Evolutionary conservation across 2,113 vertebrate species (phyloP).

Genomic region (Hypocryptadius cinnamomeus): DNA sequence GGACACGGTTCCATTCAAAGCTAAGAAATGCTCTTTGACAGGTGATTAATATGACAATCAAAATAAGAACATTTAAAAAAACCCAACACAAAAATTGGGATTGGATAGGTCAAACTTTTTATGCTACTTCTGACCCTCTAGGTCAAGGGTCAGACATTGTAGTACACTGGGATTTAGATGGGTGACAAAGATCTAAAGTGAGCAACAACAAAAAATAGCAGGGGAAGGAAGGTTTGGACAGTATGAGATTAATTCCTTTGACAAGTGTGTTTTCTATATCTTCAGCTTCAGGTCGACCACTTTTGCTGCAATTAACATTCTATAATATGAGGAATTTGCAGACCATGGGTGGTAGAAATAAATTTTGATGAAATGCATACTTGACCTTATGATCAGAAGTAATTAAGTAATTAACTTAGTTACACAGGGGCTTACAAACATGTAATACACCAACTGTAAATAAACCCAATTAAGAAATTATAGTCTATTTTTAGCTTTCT

Average conservation of each 20-base stretch:
- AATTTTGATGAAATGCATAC: not conserved
- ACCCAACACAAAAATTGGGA: not conserved
- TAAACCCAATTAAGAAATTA: not conserved
- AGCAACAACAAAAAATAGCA: not conserved
- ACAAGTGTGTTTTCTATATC: not conserved
- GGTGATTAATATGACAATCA: conserved; percentile 4
- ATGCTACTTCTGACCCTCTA: not conserved
- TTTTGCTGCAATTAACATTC: not conserved
- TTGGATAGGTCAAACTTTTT: not conserved
- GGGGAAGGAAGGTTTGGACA: not conserved
- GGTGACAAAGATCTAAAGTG: not conserved
- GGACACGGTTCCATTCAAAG: not conserved
- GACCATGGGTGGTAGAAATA: not conserved
- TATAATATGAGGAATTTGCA: not conserved
- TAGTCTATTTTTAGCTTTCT: not conserved
- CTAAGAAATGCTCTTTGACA: not conserved
- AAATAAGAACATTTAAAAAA: not conserved
- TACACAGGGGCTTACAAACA: not conserved
- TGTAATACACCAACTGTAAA: not conserved
- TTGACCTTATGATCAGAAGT: not conserved
- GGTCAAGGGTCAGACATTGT: not conserved
- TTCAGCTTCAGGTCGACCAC: not conserved
- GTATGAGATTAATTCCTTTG: not conserved
- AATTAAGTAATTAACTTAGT: too few species aligned
- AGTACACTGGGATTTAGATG: not conserved